Evolutionary conservation across 2,113 vertebrate genomes (phyloP).

Genomic region (Campylomormyrus numenius): DNA sequence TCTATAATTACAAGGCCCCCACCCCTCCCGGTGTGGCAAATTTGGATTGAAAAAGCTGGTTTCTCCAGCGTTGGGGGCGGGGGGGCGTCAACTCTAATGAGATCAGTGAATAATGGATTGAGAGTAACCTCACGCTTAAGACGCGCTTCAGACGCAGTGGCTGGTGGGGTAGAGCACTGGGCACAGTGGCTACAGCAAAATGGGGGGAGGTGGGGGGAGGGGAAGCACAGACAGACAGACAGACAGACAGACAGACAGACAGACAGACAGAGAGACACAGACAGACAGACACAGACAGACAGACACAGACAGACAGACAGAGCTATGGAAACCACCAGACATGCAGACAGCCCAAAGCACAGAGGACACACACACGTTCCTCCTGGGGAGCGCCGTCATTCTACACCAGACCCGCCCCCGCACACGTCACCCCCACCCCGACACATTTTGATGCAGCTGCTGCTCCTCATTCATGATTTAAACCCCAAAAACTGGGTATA

Average conservation of each 20-base stretch:
- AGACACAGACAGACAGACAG: background rate
- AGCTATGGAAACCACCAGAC: background rate
- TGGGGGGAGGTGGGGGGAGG: no score
- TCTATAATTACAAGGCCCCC: constrained; percentile 45
- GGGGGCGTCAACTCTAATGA: constrained; percentile 2
- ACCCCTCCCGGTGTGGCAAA: background rate
- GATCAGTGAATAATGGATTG: constrained; percentile 22
- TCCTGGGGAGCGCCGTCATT: constrained; percentile 27
- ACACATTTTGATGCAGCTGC: constrained; percentile 13
- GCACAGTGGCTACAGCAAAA: background rate
- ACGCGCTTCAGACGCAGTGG: background rate
- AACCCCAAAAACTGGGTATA: background rate
- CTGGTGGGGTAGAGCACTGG: background rate
- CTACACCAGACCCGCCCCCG: background rate
- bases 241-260: background rate
- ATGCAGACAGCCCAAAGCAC: background rate
- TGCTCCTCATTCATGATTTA: background rate
- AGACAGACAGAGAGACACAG: background rate
- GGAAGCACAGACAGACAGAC: background rate
- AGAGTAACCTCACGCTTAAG: constrained; percentile 18
- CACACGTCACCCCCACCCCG: background rate
- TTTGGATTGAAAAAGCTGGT: background rate
- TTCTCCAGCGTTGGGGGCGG: background rate
- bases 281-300: background rate
- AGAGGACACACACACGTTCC: constrained; percentile 26